Percentiles rank a stretch among this genome's conserved stretches.
These are phyloP conservation scores for Helogale parvula DNA, from an alignment of 2,113 vertebrate species.

Conservation along the genomic window DNA sequence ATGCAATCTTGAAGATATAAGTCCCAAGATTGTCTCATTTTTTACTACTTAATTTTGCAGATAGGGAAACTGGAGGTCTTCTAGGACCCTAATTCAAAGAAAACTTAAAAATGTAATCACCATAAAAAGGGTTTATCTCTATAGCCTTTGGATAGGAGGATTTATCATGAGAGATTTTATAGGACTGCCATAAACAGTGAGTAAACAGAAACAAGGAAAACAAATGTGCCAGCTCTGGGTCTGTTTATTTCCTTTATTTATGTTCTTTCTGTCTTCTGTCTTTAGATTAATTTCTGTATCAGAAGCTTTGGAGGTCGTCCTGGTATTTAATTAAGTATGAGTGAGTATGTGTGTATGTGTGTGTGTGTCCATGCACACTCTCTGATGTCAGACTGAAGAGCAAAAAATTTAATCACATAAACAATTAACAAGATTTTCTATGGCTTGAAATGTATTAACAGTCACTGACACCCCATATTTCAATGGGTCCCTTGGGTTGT, in stretches of 20 bases:
- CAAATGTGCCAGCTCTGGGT: background rate
- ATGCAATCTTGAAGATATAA: background rate
- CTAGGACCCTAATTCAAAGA: background rate
- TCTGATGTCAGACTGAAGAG: background rate
- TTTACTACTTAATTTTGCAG: background rate
- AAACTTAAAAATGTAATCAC: background rate
- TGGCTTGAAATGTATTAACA: background rate
- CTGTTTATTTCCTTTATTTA: slow-evolving; percentile 63
- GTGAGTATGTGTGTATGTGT: background rate
- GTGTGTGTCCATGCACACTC: background rate
- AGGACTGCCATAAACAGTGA: background rate
- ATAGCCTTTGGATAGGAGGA: background rate
- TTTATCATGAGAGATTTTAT: slow-evolving; percentile 15
- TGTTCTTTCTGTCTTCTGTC: slow-evolving; percentile 49
- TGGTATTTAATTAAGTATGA: slow-evolving; percentile 30
- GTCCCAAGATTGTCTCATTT: background rate
- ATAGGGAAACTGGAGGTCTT: background rate
- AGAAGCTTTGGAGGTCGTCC: background rate
- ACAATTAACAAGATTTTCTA: slow-evolving; percentile 12
- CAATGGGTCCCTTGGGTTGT: background rate
- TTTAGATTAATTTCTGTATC: slow-evolving; percentile 63
- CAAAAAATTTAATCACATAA: slow-evolving; percentile 56
- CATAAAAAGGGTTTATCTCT: background rate
- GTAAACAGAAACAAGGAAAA: slow-evolving; percentile 44
- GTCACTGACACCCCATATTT: background rate